Evolutionary conservation across 2,888 invertebrate species (phyloP).

Genomic region (Xiphydria camelus): DNA sequence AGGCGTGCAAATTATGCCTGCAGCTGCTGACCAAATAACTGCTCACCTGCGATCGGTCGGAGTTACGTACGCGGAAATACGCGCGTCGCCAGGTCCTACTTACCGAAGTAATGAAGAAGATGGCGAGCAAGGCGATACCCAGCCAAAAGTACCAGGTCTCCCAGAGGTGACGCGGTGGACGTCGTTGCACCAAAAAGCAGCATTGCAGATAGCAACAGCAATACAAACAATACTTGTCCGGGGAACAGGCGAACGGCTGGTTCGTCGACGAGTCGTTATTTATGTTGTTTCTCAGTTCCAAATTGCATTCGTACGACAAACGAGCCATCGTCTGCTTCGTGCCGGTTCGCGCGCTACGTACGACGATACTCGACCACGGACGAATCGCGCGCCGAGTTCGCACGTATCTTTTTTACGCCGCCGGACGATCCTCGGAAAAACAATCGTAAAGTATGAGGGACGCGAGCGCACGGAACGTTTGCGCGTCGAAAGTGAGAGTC

Average conservation of each 20-base stretch:
- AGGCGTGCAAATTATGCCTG: conserved; percentile 39
- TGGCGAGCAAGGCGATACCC: conserved; percentile 42
- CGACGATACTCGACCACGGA: too few relatives aligned
- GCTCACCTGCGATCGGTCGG: conserved; percentile 43
- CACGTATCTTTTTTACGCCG: too few relatives aligned
- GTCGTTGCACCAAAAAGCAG: conserved; percentile 44
- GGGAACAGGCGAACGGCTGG: conserved; percentile 38
- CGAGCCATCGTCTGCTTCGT: conserved; percentile 40
- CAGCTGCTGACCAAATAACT: conserved; percentile 43
- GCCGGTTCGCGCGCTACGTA: too few relatives aligned
- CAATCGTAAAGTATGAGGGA: too few relatives aligned
- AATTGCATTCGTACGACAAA: conserved; percentile 43
- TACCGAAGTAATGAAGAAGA: conserved; percentile 46
- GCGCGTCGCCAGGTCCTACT: conserved; percentile 14
- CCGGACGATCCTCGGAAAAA: too few relatives aligned
- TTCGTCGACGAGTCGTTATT: conserved; percentile 18
- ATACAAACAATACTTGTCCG: conserved; percentile 45
- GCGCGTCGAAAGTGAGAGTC: too few relatives aligned
- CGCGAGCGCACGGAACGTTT: too few relatives aligned
- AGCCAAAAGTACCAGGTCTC: conserved; percentile 54
- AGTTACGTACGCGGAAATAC: too few relatives aligned
- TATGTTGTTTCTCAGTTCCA: conserved; percentile 29
- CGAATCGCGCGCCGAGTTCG: too few relatives aligned
- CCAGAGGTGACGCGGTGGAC: conserved; percentile 47
- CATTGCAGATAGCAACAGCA: conserved; percentile 49